A percentile compares a stretch with the other conserved stretches of the same genome.
Evolutionary conservation across 2,113 vertebrate species (phyloP).

Genomic region (Saccopteryx bilineata): DNA sequence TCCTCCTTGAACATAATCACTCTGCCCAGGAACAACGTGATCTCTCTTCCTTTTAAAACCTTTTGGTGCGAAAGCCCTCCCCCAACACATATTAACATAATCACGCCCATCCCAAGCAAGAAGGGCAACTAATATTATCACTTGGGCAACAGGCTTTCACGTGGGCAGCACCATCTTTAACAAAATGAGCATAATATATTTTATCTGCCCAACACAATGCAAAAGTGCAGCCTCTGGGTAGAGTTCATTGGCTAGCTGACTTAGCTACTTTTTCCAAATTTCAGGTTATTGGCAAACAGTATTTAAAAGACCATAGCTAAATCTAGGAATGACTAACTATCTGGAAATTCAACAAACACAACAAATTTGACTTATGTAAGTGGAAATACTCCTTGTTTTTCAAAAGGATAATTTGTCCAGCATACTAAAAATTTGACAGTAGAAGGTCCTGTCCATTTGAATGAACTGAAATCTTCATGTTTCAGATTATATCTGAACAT

Average conservation of each 20-base stretch:
- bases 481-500: background rate
- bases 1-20: too few relatives aligned
- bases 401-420: slow-evolving; percentile 27
- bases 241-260: slow-evolving; percentile 32
- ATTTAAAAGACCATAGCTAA: slow-evolving; percentile 63
- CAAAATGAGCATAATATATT: too few relatives aligned
- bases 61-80: too few relatives aligned
- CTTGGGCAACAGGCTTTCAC: too few relatives aligned
- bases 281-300: slow-evolving; percentile 43
- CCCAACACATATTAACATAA: too few relatives aligned
- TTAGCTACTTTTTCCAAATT: slow-evolving; percentile 61
- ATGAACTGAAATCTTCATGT: slow-evolving; percentile 2
- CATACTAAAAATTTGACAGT: background rate
- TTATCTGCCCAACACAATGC: too few relatives aligned
- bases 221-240: slow-evolving; percentile 36
- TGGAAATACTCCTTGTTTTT: background rate
- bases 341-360: slow-evolving; percentile 61
- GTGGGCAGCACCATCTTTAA: too few relatives aligned
- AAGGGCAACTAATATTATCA: too few relatives aligned
- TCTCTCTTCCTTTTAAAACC: too few relatives aligned
- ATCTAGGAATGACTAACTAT: slow-evolving; percentile 53
- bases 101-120: too few relatives aligned
- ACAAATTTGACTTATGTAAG: slow-evolving; percentile 56
- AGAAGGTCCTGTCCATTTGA: background rate
- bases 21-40: too few relatives aligned